Evolutionary conservation across 2,888 invertebrate genomes (phyloP), one percentile per base, ranked within the genome.

Genomic region (Andrena flavipes): DNA sequence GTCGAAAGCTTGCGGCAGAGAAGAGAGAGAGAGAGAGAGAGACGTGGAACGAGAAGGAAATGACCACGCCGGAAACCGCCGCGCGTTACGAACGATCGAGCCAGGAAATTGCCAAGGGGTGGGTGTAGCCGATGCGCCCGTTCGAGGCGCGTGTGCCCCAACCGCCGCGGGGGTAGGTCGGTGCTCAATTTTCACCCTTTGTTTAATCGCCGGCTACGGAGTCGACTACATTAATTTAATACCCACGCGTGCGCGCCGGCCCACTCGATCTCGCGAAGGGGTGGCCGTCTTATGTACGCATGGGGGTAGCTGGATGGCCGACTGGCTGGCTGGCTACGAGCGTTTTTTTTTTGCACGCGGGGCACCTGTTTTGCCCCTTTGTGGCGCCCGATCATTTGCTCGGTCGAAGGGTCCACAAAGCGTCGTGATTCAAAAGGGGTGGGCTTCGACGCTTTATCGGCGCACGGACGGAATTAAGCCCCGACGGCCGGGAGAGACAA

Each of bases 151-250:
- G 74, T 49, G 74, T 65, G 80, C 60, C 62, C 62, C n/a, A 62
- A 81, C 82, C 54, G 71, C 54, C 65, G 71, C 56, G 78, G 77
- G 81, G 85, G 87, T 65, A 62, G 78, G 59, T 69, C 79, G 84
- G 87, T 91, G 89, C 92, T 93, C 92, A 91, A 92, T 92, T 92
- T 93, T 92, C 92, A 91, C 93, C 93, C 93, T 93, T 93, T 93
- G 92, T 93, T 93, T 92, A 93, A 93, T 92, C 92, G 91, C 88
- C 86, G 90, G 78, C 87, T 90, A 87, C 89, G 85, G 91, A 91
- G 92, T 92, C 91, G 91, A 91, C 92, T 92, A 91, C 92, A 92
- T 93, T 92, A 92, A 93, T 93, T 93, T 92, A 91, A 91, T 92
- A 91, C 91, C 89, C 86, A 88, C 90, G 90, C 90, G 90, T 89